Evolutionary conservation across 1,140 invertebrate species (phyloP).

Genomic region (Leptoteleia sp.): DNA sequence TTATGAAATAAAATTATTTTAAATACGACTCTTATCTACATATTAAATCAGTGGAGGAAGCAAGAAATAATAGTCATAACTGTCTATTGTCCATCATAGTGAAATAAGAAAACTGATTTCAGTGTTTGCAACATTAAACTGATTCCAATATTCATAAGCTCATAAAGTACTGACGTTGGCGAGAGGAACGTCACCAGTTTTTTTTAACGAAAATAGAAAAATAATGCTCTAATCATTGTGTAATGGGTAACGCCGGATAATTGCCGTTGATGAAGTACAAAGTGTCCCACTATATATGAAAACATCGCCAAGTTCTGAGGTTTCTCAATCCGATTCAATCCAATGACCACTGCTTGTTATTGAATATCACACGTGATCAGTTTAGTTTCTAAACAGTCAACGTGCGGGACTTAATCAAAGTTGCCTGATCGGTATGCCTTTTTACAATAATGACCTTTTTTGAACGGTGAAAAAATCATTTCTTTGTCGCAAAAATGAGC

Average conservation of each 20-base stretch:
- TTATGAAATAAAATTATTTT: too few relatives aligned
- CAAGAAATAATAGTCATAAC: too few relatives aligned
- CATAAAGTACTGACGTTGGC: not conserved
- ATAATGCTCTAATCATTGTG: constrained; percentile 7
- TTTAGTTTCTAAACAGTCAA: constrained; percentile 30
- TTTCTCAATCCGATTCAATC: constrained; percentile 76
- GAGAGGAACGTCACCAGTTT: not conserved
- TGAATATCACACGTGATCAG: constrained; percentile 32
- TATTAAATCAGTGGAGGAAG: too few relatives aligned
- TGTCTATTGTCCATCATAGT: too few relatives aligned
- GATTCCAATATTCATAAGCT: not conserved
- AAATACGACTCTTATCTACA: too few relatives aligned
- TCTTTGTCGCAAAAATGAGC: constrained; percentile 13
- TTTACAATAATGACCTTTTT: too few relatives aligned
- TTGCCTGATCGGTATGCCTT: not conserved
- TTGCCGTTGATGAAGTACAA: constrained; percentile 55
- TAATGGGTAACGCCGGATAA: constrained; percentile 30
- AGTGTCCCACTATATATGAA: constrained; percentile 56
- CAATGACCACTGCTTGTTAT: constrained; percentile 58
- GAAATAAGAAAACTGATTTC: too few relatives aligned
- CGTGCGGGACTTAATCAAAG: constrained; percentile 13
- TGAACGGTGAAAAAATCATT: too few relatives aligned
- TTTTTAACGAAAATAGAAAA: not conserved
- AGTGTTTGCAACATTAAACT: not conserved
- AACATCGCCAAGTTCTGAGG: constrained; percentile 67